Base-by-base conservation (phyloP, 2,113 vertebrate genomes). In the Percopsis transmontana region DNA sequence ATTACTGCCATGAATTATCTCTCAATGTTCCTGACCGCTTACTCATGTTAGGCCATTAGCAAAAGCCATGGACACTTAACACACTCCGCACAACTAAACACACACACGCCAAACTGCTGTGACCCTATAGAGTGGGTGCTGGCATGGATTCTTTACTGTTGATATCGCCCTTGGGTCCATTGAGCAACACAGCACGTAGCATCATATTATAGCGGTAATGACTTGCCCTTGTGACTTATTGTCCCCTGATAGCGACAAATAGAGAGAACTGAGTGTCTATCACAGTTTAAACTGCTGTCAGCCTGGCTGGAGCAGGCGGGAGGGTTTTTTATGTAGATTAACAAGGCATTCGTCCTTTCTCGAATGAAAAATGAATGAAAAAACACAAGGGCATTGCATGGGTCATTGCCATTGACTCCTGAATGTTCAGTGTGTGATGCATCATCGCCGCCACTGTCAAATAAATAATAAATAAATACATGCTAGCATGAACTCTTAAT, bases 1-100 rank as follows among this genome's bases (percentile, higher is more conserved):
- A 48, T 67, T 83, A 69, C 50, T 14, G 57, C 53, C 40, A 24
- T 77, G 67, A 74, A 80, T 38, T 60, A 65, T 2, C 62, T 70
- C 66, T 63, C 39, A 38, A 11, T n/a, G 38, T 23, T 53, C 44
- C 54, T 42, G 68, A 52, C 50, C 18, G 20, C 18, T 2, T 52
- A 21, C 50, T 52, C 62, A 44, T 51, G 68, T 61, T 15, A 58
- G 41, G 33, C 70, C 73, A 81, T 87, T 85, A 83, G 68, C 65
- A 33, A 20, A 53, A 70, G 68, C 68, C 67, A 68, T 10, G 57
- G 58, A 77, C 66, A 74, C 62, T 70, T 67, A 70, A 69, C 74
- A 56, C 70, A 70, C 50, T 18, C 5, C 23, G 18, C 69, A 76
- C 57, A 33, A 4, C n/a, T n/a, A n/a, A 39, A 33, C 57, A 58